A percentile compares a stretch with the other conserved stretches of the same genome.
Evolutionary conservation across 2,888 invertebrate genomes (phyloP).

Genomic region (Operophtera brumata): DNA sequence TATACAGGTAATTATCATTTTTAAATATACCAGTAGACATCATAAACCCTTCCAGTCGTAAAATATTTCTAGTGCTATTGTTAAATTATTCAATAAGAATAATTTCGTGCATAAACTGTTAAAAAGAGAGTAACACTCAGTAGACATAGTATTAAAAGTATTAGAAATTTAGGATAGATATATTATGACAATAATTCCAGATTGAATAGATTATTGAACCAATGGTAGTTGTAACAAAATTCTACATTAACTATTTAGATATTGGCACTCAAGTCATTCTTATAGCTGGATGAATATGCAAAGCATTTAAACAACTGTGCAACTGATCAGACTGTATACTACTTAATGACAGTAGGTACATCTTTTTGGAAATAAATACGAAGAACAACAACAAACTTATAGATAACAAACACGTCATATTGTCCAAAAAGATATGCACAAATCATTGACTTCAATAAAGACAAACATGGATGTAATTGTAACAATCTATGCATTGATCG

Average conservation of each 20-base stretch:
- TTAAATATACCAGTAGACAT: conserved; percentile 13
- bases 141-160: background rate
- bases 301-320: background rate
- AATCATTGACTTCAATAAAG: conserved; percentile 51
- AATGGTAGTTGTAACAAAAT: conserved; percentile 1
- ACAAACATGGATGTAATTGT: conserved; percentile 6
- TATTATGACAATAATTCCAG: too few relatives aligned
- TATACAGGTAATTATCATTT: conserved; percentile 5
- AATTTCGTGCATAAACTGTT: conserved; percentile 19
- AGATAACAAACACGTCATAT: conserved; percentile 41
- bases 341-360: background rate
- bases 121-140: conserved; percentile 14
- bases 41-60: conserved; percentile 11
- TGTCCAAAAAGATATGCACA: conserved; percentile 58
- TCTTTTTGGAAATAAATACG: background rate
- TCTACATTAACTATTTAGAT: conserved; percentile 39
- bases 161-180: too few relatives aligned
- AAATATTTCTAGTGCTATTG: conserved; percentile 12
- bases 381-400: background rate
- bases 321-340: background rate
- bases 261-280: conserved; percentile 56
- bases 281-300: conserved; percentile 19
- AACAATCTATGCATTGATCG: conserved; percentile 6
- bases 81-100: conserved; percentile 10
- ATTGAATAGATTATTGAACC: too few relatives aligned